These are phyloP conservation scores for Linyphia triangularis DNA, from an alignment of 2,888 invertebrate genomes.

Conservation along the genomic window DNA sequence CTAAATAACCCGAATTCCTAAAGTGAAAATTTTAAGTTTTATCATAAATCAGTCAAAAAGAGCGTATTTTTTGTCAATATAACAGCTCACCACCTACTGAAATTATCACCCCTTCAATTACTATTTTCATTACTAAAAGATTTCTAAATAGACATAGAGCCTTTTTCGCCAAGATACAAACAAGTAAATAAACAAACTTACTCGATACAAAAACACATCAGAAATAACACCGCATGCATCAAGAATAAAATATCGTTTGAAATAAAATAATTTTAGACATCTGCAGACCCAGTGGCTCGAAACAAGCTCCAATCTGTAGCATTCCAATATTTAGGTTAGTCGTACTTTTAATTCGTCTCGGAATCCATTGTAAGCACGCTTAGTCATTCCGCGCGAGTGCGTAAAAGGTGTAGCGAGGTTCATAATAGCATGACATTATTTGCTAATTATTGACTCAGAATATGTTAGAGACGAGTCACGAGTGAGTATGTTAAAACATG, in stretches of 20 bases:
- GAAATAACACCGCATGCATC: not conserved
- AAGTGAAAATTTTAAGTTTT: too few species aligned
- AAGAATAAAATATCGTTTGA: not conserved
- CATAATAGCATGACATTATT: slow-evolving; percentile 51
- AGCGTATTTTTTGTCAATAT: too few species aligned
- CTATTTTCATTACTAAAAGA: too few species aligned
- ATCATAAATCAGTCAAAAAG: too few species aligned
- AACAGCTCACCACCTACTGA: too few species aligned
- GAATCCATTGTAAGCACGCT: slow-evolving; percentile 16
- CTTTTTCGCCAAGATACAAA: not conserved
- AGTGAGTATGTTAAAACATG: not conserved
- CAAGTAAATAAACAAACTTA: not conserved
- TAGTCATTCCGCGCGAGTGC: slow-evolving; percentile 10
- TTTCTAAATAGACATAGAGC: too few species aligned
- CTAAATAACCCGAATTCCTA: too few species aligned
- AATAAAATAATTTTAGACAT: not conserved
- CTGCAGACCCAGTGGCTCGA: not conserved
- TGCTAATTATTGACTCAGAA: slow-evolving; percentile 31
- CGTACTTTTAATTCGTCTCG: slow-evolving; percentile 4
- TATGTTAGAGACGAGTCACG: not conserved
- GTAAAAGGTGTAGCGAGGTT: slow-evolving; percentile 27
- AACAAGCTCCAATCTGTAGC: not conserved
- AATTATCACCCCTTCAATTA: too few species aligned
- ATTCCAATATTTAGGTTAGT: slow-evolving; percentile 34
- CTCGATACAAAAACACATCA: not conserved